Percentiles rank a stretch among this genome's conserved stretches.
phyloP scores from a whole-genome alignment of 2,888 invertebrate species.

The Pollenia labialis region DNA sequence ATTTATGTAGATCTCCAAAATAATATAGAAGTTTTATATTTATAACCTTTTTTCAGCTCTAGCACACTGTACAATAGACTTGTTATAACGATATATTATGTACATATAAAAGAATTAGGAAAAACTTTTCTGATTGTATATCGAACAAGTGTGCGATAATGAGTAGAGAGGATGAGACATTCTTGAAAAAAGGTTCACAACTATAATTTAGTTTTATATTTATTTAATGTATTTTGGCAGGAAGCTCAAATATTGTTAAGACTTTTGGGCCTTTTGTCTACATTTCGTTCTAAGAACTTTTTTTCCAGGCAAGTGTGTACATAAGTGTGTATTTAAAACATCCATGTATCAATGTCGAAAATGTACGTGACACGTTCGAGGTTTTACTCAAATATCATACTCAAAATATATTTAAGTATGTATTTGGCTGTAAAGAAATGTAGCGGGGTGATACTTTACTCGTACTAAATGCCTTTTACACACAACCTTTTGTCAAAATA shows the following conservation, averaged over 20 bases:
- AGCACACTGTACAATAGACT: no score
- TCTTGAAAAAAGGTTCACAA: conserved; percentile 6
- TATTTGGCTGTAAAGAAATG: not conserved
- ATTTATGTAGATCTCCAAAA: no score
- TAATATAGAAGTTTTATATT: no score
- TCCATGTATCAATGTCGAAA: not conserved
- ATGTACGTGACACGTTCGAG: not conserved
- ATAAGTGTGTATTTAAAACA: not conserved
- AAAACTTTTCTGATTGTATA: conserved; percentile 44
- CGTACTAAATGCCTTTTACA: conserved; percentile 61
- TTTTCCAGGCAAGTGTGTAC: not conserved
- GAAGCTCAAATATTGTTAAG: conserved; percentile 17
- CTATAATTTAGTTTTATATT: conserved; percentile 15
- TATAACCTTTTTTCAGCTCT: no score
- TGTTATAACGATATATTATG: no score
- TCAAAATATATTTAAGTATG: not conserved
- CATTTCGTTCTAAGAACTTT: not conserved
- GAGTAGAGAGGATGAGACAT: not conserved
- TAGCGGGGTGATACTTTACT: not conserved
- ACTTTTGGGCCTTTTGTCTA: conserved; percentile 6
- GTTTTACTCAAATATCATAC: not conserved
- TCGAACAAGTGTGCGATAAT: conserved; percentile 48
- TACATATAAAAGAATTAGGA: conserved; percentile 7
- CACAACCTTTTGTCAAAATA: conserved; percentile 26
- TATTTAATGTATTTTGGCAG: conserved; percentile 6